Evolutionary conservation across 2,797 vertebrate species (phyloP).

Genomic region (Trematomus bernacchii): DNA sequence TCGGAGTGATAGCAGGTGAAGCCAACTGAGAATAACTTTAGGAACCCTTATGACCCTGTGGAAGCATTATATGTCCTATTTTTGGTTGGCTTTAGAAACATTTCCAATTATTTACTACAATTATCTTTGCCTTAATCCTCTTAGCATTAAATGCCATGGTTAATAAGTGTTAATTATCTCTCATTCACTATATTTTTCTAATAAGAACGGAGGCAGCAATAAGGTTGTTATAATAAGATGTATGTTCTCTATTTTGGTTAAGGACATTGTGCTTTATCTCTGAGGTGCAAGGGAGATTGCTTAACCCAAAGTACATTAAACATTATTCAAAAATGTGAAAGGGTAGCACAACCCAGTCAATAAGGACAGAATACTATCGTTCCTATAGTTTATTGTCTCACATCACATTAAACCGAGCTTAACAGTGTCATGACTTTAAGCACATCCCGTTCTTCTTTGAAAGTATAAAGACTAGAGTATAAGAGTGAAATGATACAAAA

Average conservation of each 20-base stretch:
- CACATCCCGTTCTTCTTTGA: too few species aligned
- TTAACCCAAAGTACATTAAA: too few species aligned
- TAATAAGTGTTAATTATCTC: conserved; percentile 32
- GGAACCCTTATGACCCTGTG: conserved; percentile 23
- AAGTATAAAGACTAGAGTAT: too few species aligned
- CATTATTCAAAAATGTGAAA: too few species aligned
- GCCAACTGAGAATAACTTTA: conserved; percentile 32
- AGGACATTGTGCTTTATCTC: too few species aligned
- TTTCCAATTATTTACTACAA: conserved; percentile 5
- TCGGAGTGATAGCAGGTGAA: conserved; percentile 38
- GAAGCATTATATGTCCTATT: conserved; percentile 4
- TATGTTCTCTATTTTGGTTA: too few species aligned
- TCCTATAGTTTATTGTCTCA: too few species aligned
- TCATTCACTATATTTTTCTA: conserved; percentile 25
- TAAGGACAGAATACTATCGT: too few species aligned
- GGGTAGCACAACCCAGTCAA: too few species aligned
- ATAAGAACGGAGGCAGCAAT: conserved; percentile 20
- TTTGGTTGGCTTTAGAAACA: not conserved
- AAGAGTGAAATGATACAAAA: not conserved
- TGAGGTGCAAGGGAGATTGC: too few species aligned
- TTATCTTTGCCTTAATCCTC: conserved; percentile 3
- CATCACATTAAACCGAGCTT: too few species aligned
- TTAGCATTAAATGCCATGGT: conserved; percentile 5
- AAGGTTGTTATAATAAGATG: not conserved
- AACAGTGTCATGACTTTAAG: too few species aligned